Evolutionary conservation across 2,888 invertebrate genomes (phyloP).

Genomic region (Tetragnatha montana): DNA sequence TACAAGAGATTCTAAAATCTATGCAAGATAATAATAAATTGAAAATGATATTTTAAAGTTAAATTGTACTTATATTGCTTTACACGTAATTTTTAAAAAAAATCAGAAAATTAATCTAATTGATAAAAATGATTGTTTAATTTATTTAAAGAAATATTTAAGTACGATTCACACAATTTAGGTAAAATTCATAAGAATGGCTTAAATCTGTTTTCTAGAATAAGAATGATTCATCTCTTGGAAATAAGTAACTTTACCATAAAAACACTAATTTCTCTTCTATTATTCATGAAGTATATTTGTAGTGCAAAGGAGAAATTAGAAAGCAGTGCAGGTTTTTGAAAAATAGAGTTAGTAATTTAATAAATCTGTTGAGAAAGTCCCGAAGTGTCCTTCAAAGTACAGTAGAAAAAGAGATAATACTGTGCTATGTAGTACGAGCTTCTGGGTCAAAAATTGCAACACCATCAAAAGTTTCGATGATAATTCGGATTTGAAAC

Average conservation of each 20-base stretch:
- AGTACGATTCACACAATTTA: no score
- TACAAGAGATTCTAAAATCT: neutral
- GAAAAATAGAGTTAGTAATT: neutral
- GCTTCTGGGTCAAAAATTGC: no score
- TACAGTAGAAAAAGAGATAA: neutral
- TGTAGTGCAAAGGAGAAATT: neutral
- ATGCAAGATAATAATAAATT: neutral
- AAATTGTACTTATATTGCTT: neutral
- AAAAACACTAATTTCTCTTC: neutral
- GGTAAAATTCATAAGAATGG: no score
- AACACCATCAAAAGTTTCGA: no score
- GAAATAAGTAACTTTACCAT: neutral
- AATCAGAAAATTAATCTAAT: neutral
- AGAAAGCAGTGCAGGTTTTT: neutral
- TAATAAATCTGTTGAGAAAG: neutral
- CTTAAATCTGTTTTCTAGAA: no score
- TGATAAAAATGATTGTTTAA: neutral
- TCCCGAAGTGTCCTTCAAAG: neutral
- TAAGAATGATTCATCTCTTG: neutral
- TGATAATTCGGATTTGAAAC: no score
- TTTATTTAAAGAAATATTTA: no score
- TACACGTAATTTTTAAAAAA: neutral
- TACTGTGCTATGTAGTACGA: neutral
- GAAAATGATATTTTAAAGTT: neutral
- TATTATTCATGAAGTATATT: neutral